Evolutionary conservation across 2,113 vertebrate species (phyloP), one percentile per base, ranked within the genome.

Genomic region (Ptilorrhoa leucosticta): DNA sequence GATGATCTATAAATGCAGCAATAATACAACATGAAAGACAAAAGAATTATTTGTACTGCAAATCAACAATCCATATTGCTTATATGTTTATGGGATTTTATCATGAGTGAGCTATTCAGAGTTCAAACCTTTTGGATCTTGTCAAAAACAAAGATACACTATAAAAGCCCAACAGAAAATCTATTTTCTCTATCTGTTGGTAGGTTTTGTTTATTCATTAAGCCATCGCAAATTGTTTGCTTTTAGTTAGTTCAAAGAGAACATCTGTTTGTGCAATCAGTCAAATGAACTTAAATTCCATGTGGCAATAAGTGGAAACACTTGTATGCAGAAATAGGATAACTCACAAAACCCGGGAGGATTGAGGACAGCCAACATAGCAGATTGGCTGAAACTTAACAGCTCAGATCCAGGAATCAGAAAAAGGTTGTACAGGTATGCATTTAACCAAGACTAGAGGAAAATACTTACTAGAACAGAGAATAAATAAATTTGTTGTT

Each of bases 201-300:
- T 31, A 89, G 14, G 7, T 73, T 82, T 78, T 69, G 42, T 68
- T 79, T 83, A 90, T 75, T 64, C 53, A 58, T 66, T 83, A 90
- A 83, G 75, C 70, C 73, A 75, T 19, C 1, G 35, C 66, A 61
- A 84, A 92, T 70, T 78, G 83, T 81, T 84, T 44, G 54, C 89
- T 81, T 78, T 87, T 77, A 64, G 37, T 54, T 48, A 87, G 64
- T 90, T 90, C 83, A 88, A 56, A 88, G 58, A 83, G 54, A 95
- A 81, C 86, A 87, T 94, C 83, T 91, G 81, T 68, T 89, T 63
- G 44, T 89, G 72, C 48, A 66, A 54, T 91, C 75, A 87, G 85
- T 61, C 69, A 95, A 84, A 95, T 47, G 28, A 84, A 90, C 54
- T 88, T 70, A 47, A 87, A 88, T 81, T 92, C 78, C 82, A 44